These are phyloP conservation scores for Stenodema calcarata DNA, from an alignment of 2,888 invertebrate genomes.

Conservation along the genomic window DNA sequence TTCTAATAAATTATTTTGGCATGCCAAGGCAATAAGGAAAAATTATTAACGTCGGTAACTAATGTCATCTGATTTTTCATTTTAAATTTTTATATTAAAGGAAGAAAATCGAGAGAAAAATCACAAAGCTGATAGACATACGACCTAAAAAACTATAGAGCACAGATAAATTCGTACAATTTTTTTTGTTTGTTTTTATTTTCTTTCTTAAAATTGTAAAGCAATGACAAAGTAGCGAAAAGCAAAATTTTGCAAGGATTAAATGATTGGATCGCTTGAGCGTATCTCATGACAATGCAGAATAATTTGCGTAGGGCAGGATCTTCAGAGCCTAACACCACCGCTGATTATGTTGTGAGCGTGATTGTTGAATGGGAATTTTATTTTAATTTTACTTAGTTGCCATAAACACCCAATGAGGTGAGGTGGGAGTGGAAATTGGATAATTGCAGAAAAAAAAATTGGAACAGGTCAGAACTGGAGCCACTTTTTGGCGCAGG, in stretches of 20 bases:
- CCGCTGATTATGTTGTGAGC: neutral
- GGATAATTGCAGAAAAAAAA: too few species aligned
- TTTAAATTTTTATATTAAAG: neutral
- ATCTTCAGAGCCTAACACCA: neutral
- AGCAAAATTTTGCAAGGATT: neutral
- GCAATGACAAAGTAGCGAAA: neutral
- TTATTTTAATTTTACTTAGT: too few species aligned
- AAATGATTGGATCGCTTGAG: neutral
- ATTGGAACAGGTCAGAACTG: too few species aligned
- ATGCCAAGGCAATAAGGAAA: neutral
- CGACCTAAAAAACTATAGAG: neutral
- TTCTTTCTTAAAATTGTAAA: neutral
- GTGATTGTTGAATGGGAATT: too few species aligned
- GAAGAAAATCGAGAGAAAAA: neutral
- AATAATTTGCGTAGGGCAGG: neutral
- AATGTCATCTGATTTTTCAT: neutral
- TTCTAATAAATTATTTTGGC: neutral
- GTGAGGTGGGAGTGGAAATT: too few species aligned
- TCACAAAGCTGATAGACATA: neutral
- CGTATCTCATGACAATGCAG: neutral
- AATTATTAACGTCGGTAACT: neutral
- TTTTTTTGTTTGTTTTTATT: neutral
- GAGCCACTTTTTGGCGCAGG: too few species aligned
- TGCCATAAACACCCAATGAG: too few species aligned
- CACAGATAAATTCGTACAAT: neutral